Base-by-base conservation (phyloP, 2,113 vertebrate species). In the Hemicordylus capensis region DNA sequence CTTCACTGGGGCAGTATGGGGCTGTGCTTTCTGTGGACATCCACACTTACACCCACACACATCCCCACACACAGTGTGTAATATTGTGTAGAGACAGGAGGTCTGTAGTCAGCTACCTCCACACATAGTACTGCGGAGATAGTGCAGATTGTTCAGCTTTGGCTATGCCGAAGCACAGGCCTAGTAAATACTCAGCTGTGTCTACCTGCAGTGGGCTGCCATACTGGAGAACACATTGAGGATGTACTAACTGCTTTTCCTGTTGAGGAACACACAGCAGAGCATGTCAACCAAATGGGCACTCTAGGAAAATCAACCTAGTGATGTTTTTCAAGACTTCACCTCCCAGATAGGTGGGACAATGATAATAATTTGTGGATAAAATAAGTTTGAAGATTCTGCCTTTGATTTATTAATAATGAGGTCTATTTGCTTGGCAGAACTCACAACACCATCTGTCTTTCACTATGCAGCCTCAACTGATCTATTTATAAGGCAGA, bases 401-500 rank as follows among this genome's bases (percentile, higher is more conserved):
- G 56, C 28, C 69, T 85, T 85, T 85, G 84, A 85, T 85, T 85
- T 85, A 85, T 85, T 85, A 85, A 80, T 80, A 73, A 85, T 80
- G 84, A 85, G 77, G 67, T 85, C 76, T 80, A 80, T 79, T 85
- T 85, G 84, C 67, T 85, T 85, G 84, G 84, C 84, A 80, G 56
- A 73, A 69, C 67, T 44, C 72, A 58, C 42, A 73, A 80, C n/a
- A 80, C 84, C 84, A 85, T 85, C 84, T 85, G 84, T 80, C 76
- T 85, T 85, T 73, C 76, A 73, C 31, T 63, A 11, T 39, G 76
- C 20, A 39, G 84, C 84, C 44, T 72, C 76, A 73, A 73, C 76
- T 73, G 66, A 85, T 85, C 84, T 80, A 79, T 85, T 85, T 85
- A 80, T 80, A 85, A 85, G 76, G 84, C 84, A 85, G 76, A 85